Base-by-base conservation (phyloP, 1,140 invertebrate genomes). In the Patella vulgata region DNA sequence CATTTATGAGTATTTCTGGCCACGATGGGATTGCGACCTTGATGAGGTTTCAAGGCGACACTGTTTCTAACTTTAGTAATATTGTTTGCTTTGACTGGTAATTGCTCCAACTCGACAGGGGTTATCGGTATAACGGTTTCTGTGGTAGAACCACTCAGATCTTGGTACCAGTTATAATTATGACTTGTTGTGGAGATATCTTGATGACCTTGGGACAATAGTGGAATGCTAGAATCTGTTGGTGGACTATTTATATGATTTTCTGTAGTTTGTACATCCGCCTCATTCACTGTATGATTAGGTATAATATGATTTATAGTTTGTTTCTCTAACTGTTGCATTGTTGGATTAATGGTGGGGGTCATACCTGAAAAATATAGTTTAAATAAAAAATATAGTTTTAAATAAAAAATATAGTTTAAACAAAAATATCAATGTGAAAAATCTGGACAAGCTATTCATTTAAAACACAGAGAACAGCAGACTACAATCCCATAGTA, bases 21-120 rank as follows among this genome's bases (percentile, higher is more conserved):
- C 73, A 93, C 87, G 70, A 92, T 95, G 0, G 93, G 92, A 86
- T 97, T 96, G 12, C 93, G 85, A 3, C 93, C 94, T 79, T 95
- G 93, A 81, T 94, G 90, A 1, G 92, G 92, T 70, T 93, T 92
- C 28, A 93, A 44, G 8, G 52, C 59, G n/a, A 72, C 68, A 36
- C 78, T 78, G 36, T 78, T 75, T 57, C 70, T 71, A 14, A 73
- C 73, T 23, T 72, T 60, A 31, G 60, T 75, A 6, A 81, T 54
- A 44, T 80, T 81, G 40, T 70, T 74, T 12, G 74, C 55, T 55
- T 79, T 80, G 2, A 67, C 56, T 48, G 70, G 70, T 47, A 39
- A 11, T 33, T 12, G 12, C 19, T 64, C 47, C 51, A 3, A 55
- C 31, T 85, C 83, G 8, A 82, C 77, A 6, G 85, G 85, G 19